phyloP scores from a whole-genome alignment of 2,888 invertebrate species.

The Sesia apiformis region DNA sequence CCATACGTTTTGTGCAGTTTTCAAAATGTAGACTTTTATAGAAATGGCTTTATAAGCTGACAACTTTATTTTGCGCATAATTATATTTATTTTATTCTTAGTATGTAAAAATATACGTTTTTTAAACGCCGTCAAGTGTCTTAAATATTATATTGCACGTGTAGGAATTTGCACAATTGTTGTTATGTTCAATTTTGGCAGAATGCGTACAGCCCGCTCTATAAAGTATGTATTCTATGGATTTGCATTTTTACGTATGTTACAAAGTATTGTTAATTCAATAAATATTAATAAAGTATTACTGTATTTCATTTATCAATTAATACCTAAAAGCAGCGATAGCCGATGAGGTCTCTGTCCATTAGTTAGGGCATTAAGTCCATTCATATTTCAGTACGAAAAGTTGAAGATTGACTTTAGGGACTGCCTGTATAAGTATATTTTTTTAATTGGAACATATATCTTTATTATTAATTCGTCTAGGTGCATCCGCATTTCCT shows the following conservation, averaged over 20 bases:
- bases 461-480: no score
- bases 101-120: neutral
- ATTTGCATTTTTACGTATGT: conserved; percentile 51
- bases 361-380: no score
- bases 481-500: no score
- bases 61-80: neutral
- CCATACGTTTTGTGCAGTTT: neutral
- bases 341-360: no score
- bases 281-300: conserved; percentile 26
- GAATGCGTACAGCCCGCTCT: conserved; percentile 24
- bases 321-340: no score
- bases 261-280: conserved; percentile 65
- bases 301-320: neutral
- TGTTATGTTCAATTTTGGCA: conserved; percentile 6
- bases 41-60: neutral
- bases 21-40: neutral
- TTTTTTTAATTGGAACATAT: no score
- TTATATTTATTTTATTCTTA: neutral
- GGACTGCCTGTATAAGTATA: no score
- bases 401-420: no score
- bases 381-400: no score
- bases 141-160: conserved; percentile 11
- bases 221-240: conserved; percentile 31
- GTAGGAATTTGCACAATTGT: conserved; percentile 15
- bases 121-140: conserved; percentile 18